Conservation (phyloP, 2,797 vertebrate species). For the Dipus sagitta region DNA sequence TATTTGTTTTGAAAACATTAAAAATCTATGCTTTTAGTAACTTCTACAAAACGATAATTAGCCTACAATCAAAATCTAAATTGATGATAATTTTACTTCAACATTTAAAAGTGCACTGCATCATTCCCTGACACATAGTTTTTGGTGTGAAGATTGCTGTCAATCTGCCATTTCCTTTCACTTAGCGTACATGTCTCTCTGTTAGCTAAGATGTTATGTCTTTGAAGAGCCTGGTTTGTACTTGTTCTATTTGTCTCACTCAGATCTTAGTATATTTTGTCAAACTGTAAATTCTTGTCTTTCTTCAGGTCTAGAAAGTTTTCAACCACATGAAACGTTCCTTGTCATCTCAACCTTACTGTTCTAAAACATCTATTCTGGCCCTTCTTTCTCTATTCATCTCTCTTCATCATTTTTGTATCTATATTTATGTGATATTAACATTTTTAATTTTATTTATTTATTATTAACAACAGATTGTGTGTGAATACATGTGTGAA, state of each 20-base stretch:
- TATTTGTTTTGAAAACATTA: background rate
- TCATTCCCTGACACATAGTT: slow-evolving; percentile 45
- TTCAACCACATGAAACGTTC: background rate
- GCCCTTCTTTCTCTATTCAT: background rate
- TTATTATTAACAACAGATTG: too few species aligned
- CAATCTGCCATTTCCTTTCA: slow-evolving; percentile 15
- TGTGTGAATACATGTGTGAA: too few species aligned
- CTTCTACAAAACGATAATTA: background rate
- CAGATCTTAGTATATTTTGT: background rate
- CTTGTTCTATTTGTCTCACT: slow-evolving; percentile 38
- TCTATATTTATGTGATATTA: too few species aligned
- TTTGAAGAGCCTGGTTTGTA: slow-evolving; percentile 42
- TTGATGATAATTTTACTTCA: slow-evolving; percentile 15
- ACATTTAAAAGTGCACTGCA: slow-evolving; percentile 34
- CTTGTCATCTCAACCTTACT: slow-evolving; percentile 5
- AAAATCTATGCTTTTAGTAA: background rate
- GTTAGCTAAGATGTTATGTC: background rate
- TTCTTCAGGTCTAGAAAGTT: slow-evolving; percentile 13
- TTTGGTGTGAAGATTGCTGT: slow-evolving; percentile 52
- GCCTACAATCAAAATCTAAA: background rate
- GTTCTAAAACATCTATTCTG: background rate
- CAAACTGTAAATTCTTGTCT: slow-evolving; percentile 5
- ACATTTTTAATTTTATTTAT: too few species aligned
- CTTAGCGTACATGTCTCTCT: slow-evolving; percentile 39
- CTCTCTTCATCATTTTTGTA: background rate